phyloP scores from a whole-genome alignment of 2,888 invertebrate genomes.

The Elegia similella region DNA sequence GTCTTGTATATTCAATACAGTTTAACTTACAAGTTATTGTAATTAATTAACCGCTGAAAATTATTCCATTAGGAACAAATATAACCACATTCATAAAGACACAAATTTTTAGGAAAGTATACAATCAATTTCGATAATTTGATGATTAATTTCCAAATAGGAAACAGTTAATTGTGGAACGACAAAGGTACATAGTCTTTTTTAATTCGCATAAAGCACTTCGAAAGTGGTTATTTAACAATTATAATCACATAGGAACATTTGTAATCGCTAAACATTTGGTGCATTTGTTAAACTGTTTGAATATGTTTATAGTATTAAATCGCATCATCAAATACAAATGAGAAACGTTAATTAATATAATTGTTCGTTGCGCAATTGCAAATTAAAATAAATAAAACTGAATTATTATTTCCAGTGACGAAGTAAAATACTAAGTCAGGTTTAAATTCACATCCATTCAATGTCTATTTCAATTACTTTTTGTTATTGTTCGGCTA shows the following conservation, averaged over 20 bases:
- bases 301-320: slow-evolving; percentile 33
- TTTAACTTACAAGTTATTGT: slow-evolving; percentile 47
- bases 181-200: background rate
- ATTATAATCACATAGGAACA: slow-evolving; percentile 16
- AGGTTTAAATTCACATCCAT: background rate
- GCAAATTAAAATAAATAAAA: background rate
- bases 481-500: background rate
- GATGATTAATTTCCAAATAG: background rate
- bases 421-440: background rate
- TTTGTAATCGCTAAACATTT: slow-evolving; percentile 9
- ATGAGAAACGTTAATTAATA: background rate
- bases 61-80: background rate
- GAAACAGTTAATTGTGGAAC: background rate
- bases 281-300: slow-evolving; percentile 48
- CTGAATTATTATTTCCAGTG: background rate
- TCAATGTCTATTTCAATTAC: slow-evolving; percentile 1
- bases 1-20: slow-evolving; percentile 74
- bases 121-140: background rate
- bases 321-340: background rate
- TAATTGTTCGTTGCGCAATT: background rate
- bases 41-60: slow-evolving; percentile 18
- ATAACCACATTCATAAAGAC: background rate
- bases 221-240: background rate
- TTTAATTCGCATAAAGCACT: too few relatives aligned
- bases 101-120: background rate